These are phyloP conservation scores for Tipula vernalis DNA, from an alignment of 2,888 invertebrate species.

Conservation along the genomic window DNA sequence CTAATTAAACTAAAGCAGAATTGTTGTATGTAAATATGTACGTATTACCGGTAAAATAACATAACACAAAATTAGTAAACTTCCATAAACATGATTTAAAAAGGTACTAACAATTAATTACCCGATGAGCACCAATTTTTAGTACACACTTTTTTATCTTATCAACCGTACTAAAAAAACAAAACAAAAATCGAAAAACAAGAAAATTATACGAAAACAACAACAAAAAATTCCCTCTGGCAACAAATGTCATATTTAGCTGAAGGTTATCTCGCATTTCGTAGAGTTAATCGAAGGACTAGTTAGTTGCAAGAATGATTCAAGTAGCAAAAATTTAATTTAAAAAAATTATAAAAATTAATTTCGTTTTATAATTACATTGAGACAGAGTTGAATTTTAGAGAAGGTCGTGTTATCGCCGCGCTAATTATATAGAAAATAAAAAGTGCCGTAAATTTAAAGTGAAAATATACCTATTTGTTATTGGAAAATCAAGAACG, in stretches of 20 bases:
- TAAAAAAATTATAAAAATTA: neutral
- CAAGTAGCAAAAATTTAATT: neutral
- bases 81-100: neutral
- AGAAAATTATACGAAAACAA: neutral
- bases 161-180: neutral
- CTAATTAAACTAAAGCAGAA: too few species aligned
- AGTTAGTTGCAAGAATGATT: neutral
- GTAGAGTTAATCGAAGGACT: neutral
- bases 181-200: neutral
- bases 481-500: neutral
- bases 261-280: neutral
- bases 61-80: too few species aligned
- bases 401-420: neutral
- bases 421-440: neutral
- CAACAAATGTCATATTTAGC: conserved; percentile 4
- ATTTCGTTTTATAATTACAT: neutral
- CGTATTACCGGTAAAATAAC: too few species aligned
- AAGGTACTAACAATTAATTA: neutral
- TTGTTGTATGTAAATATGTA: too few species aligned
- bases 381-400: neutral
- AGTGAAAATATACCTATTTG: neutral
- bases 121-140: neutral
- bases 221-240: neutral
- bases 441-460: neutral
- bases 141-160: neutral